phyloP scores from a whole-genome alignment of 2,797 vertebrate species.

The Monodelphis domestica region DNA sequence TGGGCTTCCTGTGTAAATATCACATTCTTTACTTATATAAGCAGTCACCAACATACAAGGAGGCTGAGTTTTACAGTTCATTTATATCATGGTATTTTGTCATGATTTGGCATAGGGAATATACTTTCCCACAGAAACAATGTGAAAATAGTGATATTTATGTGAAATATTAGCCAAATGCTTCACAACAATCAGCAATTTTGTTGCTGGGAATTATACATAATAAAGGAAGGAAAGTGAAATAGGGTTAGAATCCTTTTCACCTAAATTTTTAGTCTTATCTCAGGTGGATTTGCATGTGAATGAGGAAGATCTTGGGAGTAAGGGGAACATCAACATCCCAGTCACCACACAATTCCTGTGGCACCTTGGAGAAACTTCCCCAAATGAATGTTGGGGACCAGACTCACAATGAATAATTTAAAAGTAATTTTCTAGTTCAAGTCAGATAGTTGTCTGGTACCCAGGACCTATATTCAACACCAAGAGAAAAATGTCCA shows the following conservation, averaged over 20 bases:
- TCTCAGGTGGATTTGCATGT: neutral
- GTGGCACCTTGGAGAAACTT: neutral
- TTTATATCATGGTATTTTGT: neutral
- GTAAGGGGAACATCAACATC: neutral
- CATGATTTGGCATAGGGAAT: neutral
- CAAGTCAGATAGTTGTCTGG: neutral
- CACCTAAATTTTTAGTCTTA: neutral
- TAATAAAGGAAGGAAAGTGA: neutral
- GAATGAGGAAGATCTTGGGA: neutral
- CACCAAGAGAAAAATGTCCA: no score
- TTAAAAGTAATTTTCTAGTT: neutral
- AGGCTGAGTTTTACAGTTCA: neutral
- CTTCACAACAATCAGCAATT: neutral
- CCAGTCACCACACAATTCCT: neutral
- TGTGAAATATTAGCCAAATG: neutral
- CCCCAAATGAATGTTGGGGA: neutral
- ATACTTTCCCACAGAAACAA: neutral
- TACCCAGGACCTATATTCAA: neutral
- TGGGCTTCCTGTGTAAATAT: neutral
- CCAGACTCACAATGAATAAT: neutral
- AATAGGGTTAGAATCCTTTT: neutral
- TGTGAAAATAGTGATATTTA: neutral
- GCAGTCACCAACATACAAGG: neutral
- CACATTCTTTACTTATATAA: neutral
- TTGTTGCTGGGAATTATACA: neutral